Evolutionary conservation across 64 coral and sea anemone genomes (phyloP), one percentile per base, ranked within the genome.

Genomic region (Montipora efflorescens): DNA sequence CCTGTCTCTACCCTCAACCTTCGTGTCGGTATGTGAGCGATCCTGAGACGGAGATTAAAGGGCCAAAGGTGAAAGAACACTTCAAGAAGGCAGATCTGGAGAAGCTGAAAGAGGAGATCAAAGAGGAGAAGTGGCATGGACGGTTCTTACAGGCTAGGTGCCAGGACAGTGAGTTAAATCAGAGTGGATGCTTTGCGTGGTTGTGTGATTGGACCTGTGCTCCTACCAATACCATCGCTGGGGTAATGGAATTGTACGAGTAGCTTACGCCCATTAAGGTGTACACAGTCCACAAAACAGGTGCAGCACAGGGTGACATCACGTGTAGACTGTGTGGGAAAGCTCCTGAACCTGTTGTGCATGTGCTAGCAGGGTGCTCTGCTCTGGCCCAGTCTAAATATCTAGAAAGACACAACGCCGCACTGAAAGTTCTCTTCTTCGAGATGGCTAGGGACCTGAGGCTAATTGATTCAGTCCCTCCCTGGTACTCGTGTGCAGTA

Each of bases 61-160:
- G 20, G 15, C 51, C n/a, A 25, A 81, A 79, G 10, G 20, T 22
- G 15, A 84, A 76, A 75, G 74, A 90, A 84, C 22, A 84, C 43
- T 8, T 91, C 13, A 91, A 81, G 1, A 82, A 91, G 16, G 78
- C 78, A 72, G 23, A 68, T 5, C 20, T 50, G 14, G 90, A 55
- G 13, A 92, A 92, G 49, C 23, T 92, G 10, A 48, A 84, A 68
- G 49, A 92, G 69, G 67, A 67, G 5, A 84, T 92, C 46, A 84
- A 59, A 4, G 51, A 81, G 28, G 74, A 90, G 78, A 89, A 76
- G 50, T 77, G 72, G 87, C 13, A 89, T 16, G 87, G 87, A 76
- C 71, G 43, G 47, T 45, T 89, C 47, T 16, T 58, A 8, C 3
- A 50, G 8, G 8, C 43, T 49, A 57, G n/a, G 49, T 89, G 46